Evolutionary conservation across 2,113 vertebrate genomes (phyloP).

Genomic region (Indri indri): DNA sequence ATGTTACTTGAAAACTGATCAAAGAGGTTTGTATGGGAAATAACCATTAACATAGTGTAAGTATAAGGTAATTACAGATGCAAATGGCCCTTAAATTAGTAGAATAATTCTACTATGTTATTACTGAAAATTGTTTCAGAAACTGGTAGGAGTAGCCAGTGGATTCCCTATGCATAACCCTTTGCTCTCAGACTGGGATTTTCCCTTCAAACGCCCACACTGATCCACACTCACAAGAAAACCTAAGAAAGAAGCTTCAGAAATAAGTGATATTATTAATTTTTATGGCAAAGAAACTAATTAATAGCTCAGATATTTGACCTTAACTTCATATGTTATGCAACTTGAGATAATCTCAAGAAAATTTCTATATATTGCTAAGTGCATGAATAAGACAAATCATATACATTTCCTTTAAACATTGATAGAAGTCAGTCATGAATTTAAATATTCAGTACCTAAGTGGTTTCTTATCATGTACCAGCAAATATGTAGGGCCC

Average conservation of each 20-base stretch:
- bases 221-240: background rate
- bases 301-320: background rate
- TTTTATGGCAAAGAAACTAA: background rate
- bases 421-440: background rate
- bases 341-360: background rate
- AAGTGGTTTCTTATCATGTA: background rate
- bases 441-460: background rate
- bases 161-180: no score
- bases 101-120: background rate
- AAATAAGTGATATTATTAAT: background rate
- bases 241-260: background rate
- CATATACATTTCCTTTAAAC: background rate
- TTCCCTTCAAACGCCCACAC: background rate
- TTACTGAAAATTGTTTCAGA: background rate
- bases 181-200: background rate
- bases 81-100: background rate
- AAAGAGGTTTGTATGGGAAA: background rate
- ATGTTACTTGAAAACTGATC: constrained; percentile 28
- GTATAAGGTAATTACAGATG: background rate
- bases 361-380: background rate
- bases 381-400: background rate
- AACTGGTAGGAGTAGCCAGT: background rate
- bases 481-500: no score
- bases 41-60: background rate
- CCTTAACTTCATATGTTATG: background rate